phyloP scores from a whole-genome alignment of 1,140 invertebrate species.

The Brachionus angularis region DNA sequence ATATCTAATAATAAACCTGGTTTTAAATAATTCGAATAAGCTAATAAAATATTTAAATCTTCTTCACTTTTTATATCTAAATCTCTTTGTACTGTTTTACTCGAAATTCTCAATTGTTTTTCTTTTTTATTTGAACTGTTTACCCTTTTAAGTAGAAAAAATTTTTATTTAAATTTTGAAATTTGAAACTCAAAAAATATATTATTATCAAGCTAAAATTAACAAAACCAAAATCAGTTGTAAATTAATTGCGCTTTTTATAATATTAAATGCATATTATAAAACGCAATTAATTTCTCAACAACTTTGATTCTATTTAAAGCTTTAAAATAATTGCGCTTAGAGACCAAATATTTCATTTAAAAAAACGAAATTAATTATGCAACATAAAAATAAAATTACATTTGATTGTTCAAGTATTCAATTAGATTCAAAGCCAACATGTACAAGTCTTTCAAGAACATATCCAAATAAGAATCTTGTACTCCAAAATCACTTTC shows the following conservation, averaged over 20 bases:
- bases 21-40: conserved; percentile 19
- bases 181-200: too few species aligned
- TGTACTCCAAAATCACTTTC: conserved; percentile 7
- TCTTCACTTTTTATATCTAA: background rate
- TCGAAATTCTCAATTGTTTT: background rate
- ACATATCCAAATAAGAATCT: background rate
- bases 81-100: background rate
- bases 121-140: background rate
- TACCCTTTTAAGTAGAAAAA: background rate
- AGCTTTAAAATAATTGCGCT: too few species aligned
- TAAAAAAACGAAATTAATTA: too few species aligned
- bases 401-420: conserved; percentile 2
- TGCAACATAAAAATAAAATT: background rate
- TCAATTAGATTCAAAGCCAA: conserved; percentile 9
- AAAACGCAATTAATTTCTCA: too few species aligned
- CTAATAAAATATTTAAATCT: conserved; percentile 20
- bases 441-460: background rate
- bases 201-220: too few species aligned
- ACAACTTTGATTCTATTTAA: too few species aligned
- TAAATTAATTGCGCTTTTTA: too few species aligned
- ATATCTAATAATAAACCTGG: conserved; percentile 6
- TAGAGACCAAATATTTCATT: too few species aligned
- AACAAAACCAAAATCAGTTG: too few species aligned
- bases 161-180: background rate
- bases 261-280: too few species aligned